These are phyloP conservation scores for Adela reaumurella DNA, from an alignment of 2,888 invertebrate species.

Conservation along the genomic window DNA sequence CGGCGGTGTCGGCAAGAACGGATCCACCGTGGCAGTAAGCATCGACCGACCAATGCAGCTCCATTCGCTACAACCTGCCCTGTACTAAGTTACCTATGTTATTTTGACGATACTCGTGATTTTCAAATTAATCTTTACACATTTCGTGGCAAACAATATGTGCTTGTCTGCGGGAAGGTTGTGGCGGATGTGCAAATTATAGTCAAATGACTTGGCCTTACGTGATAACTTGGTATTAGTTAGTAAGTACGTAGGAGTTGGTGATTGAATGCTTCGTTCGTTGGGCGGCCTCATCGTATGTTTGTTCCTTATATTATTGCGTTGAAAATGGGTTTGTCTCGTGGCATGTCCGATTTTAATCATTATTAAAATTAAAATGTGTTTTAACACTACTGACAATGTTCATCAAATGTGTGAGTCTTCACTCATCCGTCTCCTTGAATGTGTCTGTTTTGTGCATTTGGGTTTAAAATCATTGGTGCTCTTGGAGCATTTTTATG, in stretches of 20 bases:
- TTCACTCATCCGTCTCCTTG: background rate
- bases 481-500: too few species aligned
- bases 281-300: background rate
- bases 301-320: background rate
- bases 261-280: background rate
- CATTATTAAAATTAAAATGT: background rate
- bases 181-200: too few species aligned
- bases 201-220: too few species aligned
- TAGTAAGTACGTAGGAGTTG: background rate
- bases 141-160: too few species aligned
- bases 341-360: background rate
- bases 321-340: background rate
- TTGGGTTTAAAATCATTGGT: too few species aligned
- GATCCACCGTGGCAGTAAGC: constrained; percentile 97
- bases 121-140: too few species aligned
- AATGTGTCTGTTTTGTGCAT: background rate
- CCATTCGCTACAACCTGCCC: background rate
- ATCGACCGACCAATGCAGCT: constrained; percentile 1
- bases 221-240: background rate
- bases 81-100: too few species aligned
- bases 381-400: background rate
- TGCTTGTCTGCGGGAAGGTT: too few species aligned
- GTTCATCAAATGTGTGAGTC: background rate
- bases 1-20: constrained; percentile 97
- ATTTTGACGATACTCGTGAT: too few species aligned